phyloP scores from a whole-genome alignment of 1,140 invertebrate species.

The Procambarus virginalis region DNA sequence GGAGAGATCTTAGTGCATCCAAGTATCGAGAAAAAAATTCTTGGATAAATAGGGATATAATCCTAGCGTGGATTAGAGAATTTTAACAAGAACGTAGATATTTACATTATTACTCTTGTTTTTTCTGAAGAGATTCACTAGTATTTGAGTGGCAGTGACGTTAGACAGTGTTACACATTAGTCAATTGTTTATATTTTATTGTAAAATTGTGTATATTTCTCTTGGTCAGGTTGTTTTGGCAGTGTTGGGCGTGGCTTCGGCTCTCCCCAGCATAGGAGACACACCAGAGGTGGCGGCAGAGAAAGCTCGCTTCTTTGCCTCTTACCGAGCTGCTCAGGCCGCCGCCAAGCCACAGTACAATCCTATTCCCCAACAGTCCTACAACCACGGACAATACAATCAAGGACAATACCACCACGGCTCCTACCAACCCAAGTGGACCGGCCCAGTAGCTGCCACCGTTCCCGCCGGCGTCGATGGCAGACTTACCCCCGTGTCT shows the following conservation, averaged over 20 bases:
- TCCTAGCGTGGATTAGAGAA: too few species aligned
- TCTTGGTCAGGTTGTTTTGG: conserved; percentile 38
- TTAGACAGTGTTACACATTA: too few species aligned
- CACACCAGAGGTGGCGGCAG: conserved; percentile 16
- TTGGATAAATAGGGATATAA: too few species aligned
- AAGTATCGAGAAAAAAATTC: too few species aligned
- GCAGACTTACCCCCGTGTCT: neutral
- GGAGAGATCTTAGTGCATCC: too few species aligned
- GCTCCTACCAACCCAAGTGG: conserved; percentile 32
- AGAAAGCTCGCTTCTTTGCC: conserved; percentile 40
- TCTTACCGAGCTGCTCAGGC: conserved; percentile 54
- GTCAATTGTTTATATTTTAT: too few species aligned
- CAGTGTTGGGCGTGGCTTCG: conserved; percentile 51
- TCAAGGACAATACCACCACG: neutral
- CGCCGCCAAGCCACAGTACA: conserved; percentile 7
- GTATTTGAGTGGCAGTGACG: too few species aligned
- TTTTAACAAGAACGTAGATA: too few species aligned
- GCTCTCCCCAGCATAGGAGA: conserved; percentile 36
- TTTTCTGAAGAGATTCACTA: too few species aligned
- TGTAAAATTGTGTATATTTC: neutral
- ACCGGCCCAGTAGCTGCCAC: conserved; percentile 42
- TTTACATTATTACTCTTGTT: too few species aligned
- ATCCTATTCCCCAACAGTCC: neutral
- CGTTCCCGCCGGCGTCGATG: conserved; percentile 33
- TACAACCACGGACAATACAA: neutral